These are phyloP conservation scores for Dysdera silvatica DNA, from an alignment of 1,140 invertebrate genomes.

Conservation along the genomic window DNA sequence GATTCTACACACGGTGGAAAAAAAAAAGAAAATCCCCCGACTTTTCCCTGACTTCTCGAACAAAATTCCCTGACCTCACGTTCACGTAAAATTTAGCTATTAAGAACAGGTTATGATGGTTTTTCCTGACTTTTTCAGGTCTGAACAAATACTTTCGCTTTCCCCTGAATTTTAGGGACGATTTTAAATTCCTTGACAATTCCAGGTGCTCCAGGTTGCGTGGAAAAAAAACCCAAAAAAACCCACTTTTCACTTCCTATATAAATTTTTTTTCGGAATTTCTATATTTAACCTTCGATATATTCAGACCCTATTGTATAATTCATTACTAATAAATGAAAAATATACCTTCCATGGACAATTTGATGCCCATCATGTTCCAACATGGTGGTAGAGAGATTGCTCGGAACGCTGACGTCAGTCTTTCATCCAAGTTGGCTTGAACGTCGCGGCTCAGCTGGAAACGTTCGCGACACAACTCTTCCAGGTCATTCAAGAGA, in stretches of 20 bases:
- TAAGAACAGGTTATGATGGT: too few relatives aligned
- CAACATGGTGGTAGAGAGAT: conserved; percentile 20
- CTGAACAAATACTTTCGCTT: too few relatives aligned
- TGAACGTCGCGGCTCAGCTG: conserved; percentile 1
- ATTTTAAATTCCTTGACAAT: too few relatives aligned
- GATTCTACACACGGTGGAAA: not conserved
- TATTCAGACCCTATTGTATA: too few relatives aligned
- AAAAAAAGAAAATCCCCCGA: not conserved
- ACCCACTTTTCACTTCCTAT: not conserved
- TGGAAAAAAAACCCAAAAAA: not conserved
- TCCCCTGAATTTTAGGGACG: too few relatives aligned
- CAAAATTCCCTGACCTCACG: too few relatives aligned
- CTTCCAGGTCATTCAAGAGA: conserved; percentile 3
- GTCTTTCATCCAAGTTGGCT: conserved; percentile 3
- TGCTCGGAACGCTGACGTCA: conserved; percentile 14
- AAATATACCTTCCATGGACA: not conserved
- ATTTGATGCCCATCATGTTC: conserved; percentile 18
- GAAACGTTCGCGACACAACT: not conserved
- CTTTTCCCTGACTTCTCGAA: too few relatives aligned
- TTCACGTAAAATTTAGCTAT: too few relatives aligned
- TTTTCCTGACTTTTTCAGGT: too few relatives aligned
- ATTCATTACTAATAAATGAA: not conserved
- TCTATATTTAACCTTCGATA: too few relatives aligned
- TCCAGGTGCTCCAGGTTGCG: not conserved
- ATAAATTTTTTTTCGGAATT: not conserved